Evolutionary conservation across 2,888 invertebrate species (phyloP).

Genomic region (Microplitis deprimator): DNA sequence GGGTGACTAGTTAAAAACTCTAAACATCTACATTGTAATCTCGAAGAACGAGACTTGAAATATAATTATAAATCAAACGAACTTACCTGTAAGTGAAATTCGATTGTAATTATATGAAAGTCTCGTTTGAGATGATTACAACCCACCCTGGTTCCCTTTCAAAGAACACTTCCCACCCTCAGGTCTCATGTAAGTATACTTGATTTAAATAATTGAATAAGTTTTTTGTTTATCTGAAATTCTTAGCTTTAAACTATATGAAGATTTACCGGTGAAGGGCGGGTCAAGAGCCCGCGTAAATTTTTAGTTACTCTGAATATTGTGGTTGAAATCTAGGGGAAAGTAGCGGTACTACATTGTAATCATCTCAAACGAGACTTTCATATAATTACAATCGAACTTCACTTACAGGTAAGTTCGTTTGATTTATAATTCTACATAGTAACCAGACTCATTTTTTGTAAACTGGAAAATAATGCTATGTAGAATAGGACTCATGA

Average conservation of each 20-base stretch:
- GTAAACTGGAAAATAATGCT: too few species aligned
- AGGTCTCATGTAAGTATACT: not conserved
- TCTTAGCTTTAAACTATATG: not conserved
- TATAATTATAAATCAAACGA: constrained; percentile 10
- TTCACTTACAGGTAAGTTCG: constrained; percentile 21
- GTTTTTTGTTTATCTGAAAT: not conserved
- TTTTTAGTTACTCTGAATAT: not conserved
- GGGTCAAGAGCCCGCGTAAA: not conserved
- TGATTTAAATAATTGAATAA: not conserved
- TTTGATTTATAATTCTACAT: constrained; percentile 7
- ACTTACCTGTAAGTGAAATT: constrained; percentile 20
- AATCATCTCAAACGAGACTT: constrained; percentile 8
- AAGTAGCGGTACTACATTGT: not conserved
- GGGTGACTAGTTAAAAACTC: too few species aligned
- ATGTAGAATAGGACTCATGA: too few species aligned
- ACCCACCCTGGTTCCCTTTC: not conserved
- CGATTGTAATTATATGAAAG: constrained; percentile 19
- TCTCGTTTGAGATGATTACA: constrained; percentile 13
- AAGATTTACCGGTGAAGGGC: not conserved
- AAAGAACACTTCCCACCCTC: too few species aligned
- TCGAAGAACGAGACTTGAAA: too few species aligned
- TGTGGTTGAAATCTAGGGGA: not conserved
- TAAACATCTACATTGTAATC: too few species aligned
- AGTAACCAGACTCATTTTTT: too few species aligned
- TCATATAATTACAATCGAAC: constrained; percentile 16